Base-by-base conservation (phyloP, 2,113 vertebrate genomes). In the Thinocorus orbignyianus region DNA sequence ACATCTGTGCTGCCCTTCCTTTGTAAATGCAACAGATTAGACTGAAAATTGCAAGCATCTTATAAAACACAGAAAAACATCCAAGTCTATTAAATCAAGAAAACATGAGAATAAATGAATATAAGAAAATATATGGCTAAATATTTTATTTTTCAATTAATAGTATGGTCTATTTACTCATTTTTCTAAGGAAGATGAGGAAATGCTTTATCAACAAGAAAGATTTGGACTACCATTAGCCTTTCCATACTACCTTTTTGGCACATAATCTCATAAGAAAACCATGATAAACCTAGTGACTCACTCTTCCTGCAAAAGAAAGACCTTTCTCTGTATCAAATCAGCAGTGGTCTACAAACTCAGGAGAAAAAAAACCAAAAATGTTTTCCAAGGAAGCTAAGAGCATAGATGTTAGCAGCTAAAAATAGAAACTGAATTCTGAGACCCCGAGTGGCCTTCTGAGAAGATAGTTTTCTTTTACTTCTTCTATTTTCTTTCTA, bases 21-120 rank as follows among this genome's bases (percentile, higher is more conserved):
- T 84, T 90, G 79, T 60, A 94, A 96, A 95, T 31, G 13, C 17
- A 96, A 95, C 57, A 79, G 42, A 87, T 91, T 54, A 96, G 52
- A 74, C 26, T 16, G 54, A 77, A 89, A 89, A 90, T 48, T 90
- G 77, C 39, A 96, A 74, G 66, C 79, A 72, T 93, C 37, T 28
- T 48, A 70, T n/a, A 82, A 89, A 90, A 80, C 62, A 86, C 12
- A 57, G 61, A 86, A 87, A 72, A 95, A 69, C 31, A 83, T 51
- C 57, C 52, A 78, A 86, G 60, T 55, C 81, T 81, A 94, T 91
- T 86, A 96, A 66, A 94, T 22, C 7, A 87, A 88, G 89, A 93
- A 94, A 95, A 72, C 62, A 90, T 94, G 37, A 92, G 7, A 95
- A 10, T 17, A 57, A 9, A 7, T 30, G 3, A 7, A 39, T 13